Conservation (phyloP, 2,797 vertebrate genomes). For the Aphelocoma californica region DNA sequence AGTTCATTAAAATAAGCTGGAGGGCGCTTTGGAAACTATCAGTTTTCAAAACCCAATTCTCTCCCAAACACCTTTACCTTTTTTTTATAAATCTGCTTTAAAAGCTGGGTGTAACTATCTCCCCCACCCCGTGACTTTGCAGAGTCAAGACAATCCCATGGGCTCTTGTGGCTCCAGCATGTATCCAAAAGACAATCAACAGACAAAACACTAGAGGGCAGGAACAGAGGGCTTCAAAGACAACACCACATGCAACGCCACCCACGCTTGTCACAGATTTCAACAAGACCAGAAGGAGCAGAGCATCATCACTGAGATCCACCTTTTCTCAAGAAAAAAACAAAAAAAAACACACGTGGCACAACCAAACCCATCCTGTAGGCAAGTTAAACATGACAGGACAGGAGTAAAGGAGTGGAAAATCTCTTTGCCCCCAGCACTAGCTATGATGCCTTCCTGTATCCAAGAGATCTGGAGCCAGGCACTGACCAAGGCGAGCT, state of each 20-base stretch:
- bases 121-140: not conserved
- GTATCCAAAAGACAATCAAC: not conserved
- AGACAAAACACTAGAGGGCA: not conserved
- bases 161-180: not conserved
- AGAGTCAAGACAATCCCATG: not conserved
- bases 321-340: not conserved
- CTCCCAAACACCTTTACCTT: not conserved
- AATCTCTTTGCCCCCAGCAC: not conserved
- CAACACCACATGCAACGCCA: not conserved
- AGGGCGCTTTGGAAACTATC: not conserved
- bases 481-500: not conserved
- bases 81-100: not conserved
- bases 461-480: not conserved
- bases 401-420: not conserved
- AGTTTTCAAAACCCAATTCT: not conserved
- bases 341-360: not conserved
- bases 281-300: not conserved
- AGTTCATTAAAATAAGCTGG: not conserved
- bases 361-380: not conserved
- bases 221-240: not conserved
- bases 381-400: not conserved
- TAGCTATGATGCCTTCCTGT: not conserved
- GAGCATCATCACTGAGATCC: not conserved
- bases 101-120: not conserved
- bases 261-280: not conserved